Evolutionary conservation across 2,113 vertebrate species (phyloP).

Genomic region (Pantherophis guttatus): DNA sequence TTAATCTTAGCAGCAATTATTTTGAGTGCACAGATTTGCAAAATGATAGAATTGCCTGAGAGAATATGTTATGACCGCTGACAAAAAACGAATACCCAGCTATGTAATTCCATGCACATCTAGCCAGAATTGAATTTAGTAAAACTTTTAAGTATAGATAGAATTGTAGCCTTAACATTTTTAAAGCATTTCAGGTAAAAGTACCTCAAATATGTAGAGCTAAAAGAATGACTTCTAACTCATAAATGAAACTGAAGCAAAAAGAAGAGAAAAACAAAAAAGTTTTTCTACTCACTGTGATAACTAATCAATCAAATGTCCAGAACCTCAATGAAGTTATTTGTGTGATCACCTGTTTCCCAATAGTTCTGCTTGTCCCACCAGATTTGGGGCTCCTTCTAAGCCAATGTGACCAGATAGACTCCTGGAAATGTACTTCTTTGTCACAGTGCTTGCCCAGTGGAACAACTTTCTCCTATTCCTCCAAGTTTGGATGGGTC

Average conservation of each 20-base stretch:
- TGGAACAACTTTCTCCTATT: neutral
- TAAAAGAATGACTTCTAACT: neutral
- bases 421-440: neutral
- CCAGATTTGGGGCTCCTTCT: neutral
- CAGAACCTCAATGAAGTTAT: neutral
- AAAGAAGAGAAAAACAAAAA: neutral
- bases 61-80: neutral
- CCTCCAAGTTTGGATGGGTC: neutral
- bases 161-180: neutral
- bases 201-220: neutral
- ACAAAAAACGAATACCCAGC: neutral
- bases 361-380: neutral
- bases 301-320: neutral
- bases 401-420: neutral
- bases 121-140: neutral
- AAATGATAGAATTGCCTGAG: neutral
- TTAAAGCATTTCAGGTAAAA: neutral
- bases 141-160: neutral
- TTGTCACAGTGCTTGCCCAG: neutral
- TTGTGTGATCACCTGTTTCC: neutral
- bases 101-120: neutral
- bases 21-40: conserved; percentile 17
- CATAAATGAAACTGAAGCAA: neutral
- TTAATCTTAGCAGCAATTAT: conserved; percentile 13
- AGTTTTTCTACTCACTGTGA: neutral